These are phyloP conservation scores for Bruchidius siliquastri DNA, from an alignment of 2,888 invertebrate genomes.

Conservation along the genomic window DNA sequence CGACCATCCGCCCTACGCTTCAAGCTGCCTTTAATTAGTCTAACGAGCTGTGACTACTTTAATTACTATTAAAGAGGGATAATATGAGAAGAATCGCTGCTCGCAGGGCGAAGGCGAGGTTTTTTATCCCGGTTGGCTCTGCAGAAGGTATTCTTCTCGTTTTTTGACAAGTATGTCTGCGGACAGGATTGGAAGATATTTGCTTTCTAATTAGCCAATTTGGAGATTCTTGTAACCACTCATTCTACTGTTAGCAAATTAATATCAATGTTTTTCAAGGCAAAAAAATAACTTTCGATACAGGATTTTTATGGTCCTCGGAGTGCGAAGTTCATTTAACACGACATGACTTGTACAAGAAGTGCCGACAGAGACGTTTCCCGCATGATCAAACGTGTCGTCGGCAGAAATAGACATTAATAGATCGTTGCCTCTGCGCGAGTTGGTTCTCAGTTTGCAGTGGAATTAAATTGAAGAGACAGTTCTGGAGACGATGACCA, in stretches of 20 bases:
- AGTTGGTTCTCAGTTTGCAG: background rate
- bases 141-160: background rate
- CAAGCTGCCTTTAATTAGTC: conserved; percentile 30
- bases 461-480: background rate
- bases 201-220: background rate
- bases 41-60: conserved; percentile 35
- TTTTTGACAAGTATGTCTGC: background rate
- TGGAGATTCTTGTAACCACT: background rate
- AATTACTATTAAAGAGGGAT: conserved; percentile 20
- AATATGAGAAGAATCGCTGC: conserved; percentile 11
- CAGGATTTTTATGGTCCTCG: too few relatives aligned
- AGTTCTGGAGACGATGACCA: background rate
- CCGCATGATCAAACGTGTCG: background rate
- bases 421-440: background rate
- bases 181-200: background rate
- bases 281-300: too few relatives aligned
- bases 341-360: too few relatives aligned
- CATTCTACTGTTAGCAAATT: too few relatives aligned
- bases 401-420: background rate
- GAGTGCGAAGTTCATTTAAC: too few relatives aligned
- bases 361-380: background rate
- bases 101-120: background rate
- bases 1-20: background rate
- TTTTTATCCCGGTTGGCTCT: background rate
- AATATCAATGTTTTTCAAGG: too few relatives aligned